Evolutionary conservation across 35 echinoderm and acorn worm genomes (phyloP).

Genomic region (Lytechinus pictus): DNA sequence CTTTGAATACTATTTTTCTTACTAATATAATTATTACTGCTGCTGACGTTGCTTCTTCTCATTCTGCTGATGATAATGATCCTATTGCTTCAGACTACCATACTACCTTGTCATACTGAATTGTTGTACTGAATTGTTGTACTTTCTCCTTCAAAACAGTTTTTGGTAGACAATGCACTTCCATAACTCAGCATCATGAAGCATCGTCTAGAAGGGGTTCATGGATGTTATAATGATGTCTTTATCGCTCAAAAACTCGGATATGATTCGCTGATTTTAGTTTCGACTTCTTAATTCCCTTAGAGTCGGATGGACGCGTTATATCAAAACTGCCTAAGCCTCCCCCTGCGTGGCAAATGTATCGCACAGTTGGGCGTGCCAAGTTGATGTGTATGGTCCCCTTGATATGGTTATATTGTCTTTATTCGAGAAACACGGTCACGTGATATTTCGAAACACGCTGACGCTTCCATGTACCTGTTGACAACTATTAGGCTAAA

Average conservation of each 20-base stretch:
- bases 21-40: too few relatives aligned
- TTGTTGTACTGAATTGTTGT: too few relatives aligned
- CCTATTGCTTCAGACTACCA: too few relatives aligned
- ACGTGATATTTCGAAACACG: not conserved
- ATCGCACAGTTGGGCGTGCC: not conserved
- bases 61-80: too few relatives aligned
- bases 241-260: conserved; percentile 7
- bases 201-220: not conserved
- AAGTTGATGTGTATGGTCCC: not conserved
- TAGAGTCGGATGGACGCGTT: not conserved
- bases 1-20: too few relatives aligned
- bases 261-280: conserved; percentile 33
- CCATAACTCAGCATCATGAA: not conserved
- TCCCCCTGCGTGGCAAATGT: not conserved
- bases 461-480: not conserved
- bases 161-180: not conserved
- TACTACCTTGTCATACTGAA: too few relatives aligned
- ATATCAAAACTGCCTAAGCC: not conserved
- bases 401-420: not conserved
- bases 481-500: not conserved
- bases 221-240: not conserved
- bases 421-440: not conserved
- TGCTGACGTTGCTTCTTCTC: too few relatives aligned
- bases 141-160: not conserved
- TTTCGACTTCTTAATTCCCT: conserved; percentile 34